These are phyloP conservation scores for Podilymbus podiceps DNA, from an alignment of 2,113 vertebrate genomes.

Conservation along the genomic window DNA sequence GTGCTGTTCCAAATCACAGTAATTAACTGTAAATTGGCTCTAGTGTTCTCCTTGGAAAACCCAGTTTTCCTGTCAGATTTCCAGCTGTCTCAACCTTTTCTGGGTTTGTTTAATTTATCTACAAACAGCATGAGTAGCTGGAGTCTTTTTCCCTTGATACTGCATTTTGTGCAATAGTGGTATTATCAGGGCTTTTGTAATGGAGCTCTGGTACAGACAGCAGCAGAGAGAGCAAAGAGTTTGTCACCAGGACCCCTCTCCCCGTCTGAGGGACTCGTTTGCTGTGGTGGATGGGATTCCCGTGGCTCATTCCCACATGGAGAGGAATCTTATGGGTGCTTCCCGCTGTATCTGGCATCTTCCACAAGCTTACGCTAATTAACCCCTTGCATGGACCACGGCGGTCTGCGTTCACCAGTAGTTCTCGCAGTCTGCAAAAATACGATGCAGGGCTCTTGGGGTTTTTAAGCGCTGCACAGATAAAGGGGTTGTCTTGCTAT, in stretches of 20 bases:
- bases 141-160: background rate
- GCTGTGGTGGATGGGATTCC: background rate
- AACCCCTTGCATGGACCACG: background rate
- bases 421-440: rapidly evolving
- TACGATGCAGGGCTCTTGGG: rapidly evolving
- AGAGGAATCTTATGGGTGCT: background rate
- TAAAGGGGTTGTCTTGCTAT: background rate
- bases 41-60: conserved; percentile 56
- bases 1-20: conserved; percentile 65
- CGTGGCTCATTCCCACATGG: background rate
- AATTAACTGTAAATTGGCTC: conserved; percentile 70
- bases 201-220: background rate
- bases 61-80: conserved; percentile 47
- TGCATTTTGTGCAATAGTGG: background rate
- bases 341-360: background rate
- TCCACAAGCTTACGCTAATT: background rate
- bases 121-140: conserved; percentile 13
- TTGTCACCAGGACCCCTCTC: background rate
- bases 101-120: conserved; percentile 42
- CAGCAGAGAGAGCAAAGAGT: background rate
- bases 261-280: background rate
- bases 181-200: background rate
- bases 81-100: conserved; percentile 43
- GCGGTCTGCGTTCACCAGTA: background rate
- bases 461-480: background rate